Evolutionary conservation across 2,113 vertebrate species (phyloP), one percentile per base, ranked within the genome.

Genomic region (Xiphophorus hellerii): DNA sequence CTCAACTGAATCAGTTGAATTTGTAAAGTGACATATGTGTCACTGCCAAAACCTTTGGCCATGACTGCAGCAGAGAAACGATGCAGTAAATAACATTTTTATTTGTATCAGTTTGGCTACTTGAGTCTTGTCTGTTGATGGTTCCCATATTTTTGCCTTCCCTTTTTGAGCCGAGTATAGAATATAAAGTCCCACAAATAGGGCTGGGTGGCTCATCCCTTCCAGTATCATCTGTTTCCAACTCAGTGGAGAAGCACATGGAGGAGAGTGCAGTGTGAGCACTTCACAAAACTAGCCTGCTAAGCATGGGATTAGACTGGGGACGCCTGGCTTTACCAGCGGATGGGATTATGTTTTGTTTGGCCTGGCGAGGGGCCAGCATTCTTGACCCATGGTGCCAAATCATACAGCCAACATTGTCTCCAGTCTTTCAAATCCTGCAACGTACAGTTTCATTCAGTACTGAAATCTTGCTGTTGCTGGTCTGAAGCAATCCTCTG

Each of bases 341-440:
- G 86, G 91, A 92, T 81, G 86, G 89, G 90, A 94, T 93, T 93
- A 91, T 80, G 75, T 76, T 93, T 93, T 92, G 90, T 90, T 94
- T 89, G 87, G 86, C 73, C 84, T 94, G 91, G 86, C 89, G 78
- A 66, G 76, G 75, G 77, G 74, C 87, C 88, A 87, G 65, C 58
- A 76, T 78, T 77, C 83, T 78, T 90, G 85, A 91, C 88, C 87
- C 80, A 86, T 66, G 20, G 79, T 69, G 77, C 82, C 82, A 75
- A 69, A 83, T 80, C 80, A 74, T 70, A 73, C 62, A 81, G 75
- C 73, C 66, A 77, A 30, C 77, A 72, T 76, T 68, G 73, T 86
- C 84, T 64, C 67, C 69, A 10, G 78, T 73, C 42, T 33, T 78
- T 76, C 58, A 64, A 66, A 77, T 70, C 48, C 42, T 39, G 44